Evolutionary conservation across 2,797 vertebrate genomes (phyloP), one percentile per base, ranked within the genome.

Genomic region (Lophotriccus pileatus): DNA sequence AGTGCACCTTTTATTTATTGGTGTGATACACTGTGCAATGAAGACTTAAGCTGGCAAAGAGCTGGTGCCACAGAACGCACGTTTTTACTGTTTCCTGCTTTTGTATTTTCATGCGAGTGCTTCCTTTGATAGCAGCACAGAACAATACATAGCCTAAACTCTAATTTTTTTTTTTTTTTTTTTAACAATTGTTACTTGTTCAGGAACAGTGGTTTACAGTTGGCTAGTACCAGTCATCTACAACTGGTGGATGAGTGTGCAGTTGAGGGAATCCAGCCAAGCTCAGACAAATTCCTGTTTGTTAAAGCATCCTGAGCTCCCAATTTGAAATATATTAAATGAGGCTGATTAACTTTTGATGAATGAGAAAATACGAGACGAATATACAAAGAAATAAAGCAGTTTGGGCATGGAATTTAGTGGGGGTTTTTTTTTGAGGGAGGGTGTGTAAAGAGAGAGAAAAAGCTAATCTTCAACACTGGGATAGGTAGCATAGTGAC

Each of bases 131-230:
- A 96, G 81, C 88, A 85, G 39, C 76, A 34, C 32, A 76, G 92
- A 96, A 96, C 94, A 96, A 94, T 95, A 78, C 80, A 87, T 39
- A 75, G 78, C 62, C 47, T 89, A 77, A 94, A 86, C 52, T 87
- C 73, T 74, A 23, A 7, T 72, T 74, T 49, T 53, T 69, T 66
- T 70, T n/a, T n/a, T n/a, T n/a, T 66, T 39, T 70, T 53, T 76
- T 85, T 91, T 62, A 80, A 96, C 97, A 96, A 96, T 95, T 94
- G 95, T 94, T 95, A 58, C 69, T 97, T 97, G 95, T 97, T 93
- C 63, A 80, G 84, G 81, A 88, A 95, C 94, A 96, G 82, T 95
- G 73, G 84, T 92, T 92, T 91, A 93, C 93, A 96, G 90, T 95
- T 90, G 92, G 87, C 85, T 84, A 89, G 96, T 97, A 96, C 96